Evolutionary conservation across 2,888 invertebrate genomes (phyloP).

Genomic region (Tetanocera ferruginea): DNA sequence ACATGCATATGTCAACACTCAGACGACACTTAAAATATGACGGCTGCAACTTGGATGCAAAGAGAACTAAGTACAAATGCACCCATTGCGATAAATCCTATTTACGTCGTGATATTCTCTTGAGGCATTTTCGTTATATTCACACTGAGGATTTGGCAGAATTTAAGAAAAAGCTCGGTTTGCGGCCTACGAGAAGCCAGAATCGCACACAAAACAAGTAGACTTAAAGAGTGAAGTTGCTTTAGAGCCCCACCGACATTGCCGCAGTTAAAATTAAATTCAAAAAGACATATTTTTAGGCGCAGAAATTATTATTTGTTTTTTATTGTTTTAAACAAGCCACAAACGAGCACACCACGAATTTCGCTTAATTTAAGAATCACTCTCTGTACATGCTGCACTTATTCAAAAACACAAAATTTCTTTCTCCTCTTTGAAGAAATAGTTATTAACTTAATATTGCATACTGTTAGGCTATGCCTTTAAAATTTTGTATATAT

Average conservation of each 20-base stretch:
- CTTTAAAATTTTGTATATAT: no score
- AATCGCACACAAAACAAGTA: not conserved
- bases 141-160: not conserved
- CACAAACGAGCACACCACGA: no score
- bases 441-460: no score
- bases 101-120: not conserved
- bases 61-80: slow-evolving; percentile 47
- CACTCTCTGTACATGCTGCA: no score
- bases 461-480: no score
- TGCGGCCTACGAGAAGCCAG: no score
- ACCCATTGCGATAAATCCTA: slow-evolving; percentile 24
- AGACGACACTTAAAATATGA: not conserved
- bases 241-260: not conserved
- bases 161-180: no score
- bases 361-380: no score
- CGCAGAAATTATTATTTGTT: not conserved
- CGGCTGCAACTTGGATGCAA: slow-evolving; percentile 56
- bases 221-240: not conserved
- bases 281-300: not conserved
- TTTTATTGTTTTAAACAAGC: not conserved
- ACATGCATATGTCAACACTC: not conserved
- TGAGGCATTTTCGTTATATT: slow-evolving; percentile 11
- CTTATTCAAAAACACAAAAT: no score
- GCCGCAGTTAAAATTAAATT: not conserved
- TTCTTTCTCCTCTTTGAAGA: no score